Conservation (phyloP, 2,797 vertebrate species). For the Malacoraja senta region DNA sequence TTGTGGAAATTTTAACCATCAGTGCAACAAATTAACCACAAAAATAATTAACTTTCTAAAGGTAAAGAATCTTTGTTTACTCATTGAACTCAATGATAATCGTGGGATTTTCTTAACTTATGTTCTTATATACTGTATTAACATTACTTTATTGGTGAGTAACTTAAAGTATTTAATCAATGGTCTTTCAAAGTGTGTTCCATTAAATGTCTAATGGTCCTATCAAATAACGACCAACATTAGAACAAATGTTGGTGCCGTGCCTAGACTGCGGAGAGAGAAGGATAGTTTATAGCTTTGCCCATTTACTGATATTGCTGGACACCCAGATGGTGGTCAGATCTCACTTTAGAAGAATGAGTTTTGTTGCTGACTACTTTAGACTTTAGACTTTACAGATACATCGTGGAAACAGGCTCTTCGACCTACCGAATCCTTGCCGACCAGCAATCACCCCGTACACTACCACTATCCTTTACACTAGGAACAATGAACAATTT, state of each 20-base stretch:
- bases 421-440: no score
- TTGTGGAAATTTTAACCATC: neutral
- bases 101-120: neutral
- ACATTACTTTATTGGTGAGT: neutral
- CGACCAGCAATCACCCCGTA: no score
- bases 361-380: neutral
- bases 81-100: neutral
- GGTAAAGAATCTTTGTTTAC: neutral
- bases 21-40: neutral
- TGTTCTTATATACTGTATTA: neutral
- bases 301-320: neutral
- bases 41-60: neutral
- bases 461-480: no score
- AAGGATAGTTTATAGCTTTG: neutral
- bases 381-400: no score
- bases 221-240: neutral
- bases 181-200: neutral
- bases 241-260: neutral
- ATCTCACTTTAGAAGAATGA: neutral
- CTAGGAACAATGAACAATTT: no score
- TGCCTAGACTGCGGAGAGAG: neutral
- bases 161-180: neutral
- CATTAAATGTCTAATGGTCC: neutral
- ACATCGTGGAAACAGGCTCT: no score
- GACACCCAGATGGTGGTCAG: neutral